phyloP scores from a whole-genome alignment of 2,113 vertebrate species.

The Toxotes jaculatrix region DNA sequence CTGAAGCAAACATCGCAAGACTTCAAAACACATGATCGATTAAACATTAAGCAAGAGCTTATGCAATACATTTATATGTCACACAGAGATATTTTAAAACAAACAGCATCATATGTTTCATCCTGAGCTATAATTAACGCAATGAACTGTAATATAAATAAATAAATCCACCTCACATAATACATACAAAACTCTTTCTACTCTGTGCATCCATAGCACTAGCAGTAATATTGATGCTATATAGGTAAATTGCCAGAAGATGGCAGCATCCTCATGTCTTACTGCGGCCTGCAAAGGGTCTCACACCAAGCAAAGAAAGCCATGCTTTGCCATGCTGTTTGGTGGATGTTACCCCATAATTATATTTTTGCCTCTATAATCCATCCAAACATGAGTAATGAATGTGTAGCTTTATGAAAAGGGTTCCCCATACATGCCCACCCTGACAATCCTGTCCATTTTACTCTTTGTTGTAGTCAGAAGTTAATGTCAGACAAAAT shows the following conservation, averaged over 20 bases:
- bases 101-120: too few relatives aligned
- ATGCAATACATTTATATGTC: too few relatives aligned
- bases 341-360: slow-evolving; percentile 17
- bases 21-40: too few relatives aligned
- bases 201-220: background rate
- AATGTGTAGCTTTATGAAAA: slow-evolving; percentile 8
- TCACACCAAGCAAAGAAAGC: background rate
- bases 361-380: slow-evolving; percentile 6
- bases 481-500: background rate
- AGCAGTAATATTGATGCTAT: background rate
- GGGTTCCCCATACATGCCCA: background rate
- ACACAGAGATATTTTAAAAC: too few relatives aligned
- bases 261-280: slow-evolving; percentile 54
- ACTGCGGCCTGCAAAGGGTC: background rate
- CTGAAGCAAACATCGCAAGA: too few relatives aligned
- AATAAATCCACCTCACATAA: too few relatives aligned
- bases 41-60: too few relatives aligned
- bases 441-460: background rate
- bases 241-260: slow-evolving; percentile 46
- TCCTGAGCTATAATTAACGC: too few relatives aligned
- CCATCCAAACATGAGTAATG: slow-evolving; percentile 16
- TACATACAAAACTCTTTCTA: background rate
- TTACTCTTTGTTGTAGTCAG: background rate
- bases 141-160: too few relatives aligned
- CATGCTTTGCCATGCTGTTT: background rate